A percentile compares a stretch with the other conserved stretches of the same genome.
Evolutionary conservation across 2,113 vertebrate species (phyloP).

Genomic region (Riparia riparia): DNA sequence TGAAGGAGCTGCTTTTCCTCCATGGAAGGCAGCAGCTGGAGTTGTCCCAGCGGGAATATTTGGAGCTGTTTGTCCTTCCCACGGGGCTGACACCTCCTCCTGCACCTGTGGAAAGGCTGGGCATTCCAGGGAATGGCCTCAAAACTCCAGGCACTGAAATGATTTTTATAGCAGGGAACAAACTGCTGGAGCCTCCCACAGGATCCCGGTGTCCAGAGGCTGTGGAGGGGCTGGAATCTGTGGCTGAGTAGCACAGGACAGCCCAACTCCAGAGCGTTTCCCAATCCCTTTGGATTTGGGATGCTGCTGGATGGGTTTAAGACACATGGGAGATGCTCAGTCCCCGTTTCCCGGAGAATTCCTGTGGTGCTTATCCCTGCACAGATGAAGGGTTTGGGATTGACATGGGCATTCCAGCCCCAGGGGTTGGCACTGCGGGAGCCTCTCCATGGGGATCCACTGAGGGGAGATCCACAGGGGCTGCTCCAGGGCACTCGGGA

Average conservation of each 20-base stretch:
- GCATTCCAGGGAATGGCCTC: neutral
- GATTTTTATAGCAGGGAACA: neutral
- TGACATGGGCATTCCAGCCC: neutral
- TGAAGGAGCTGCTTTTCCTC: neutral
- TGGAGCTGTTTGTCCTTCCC: neutral
- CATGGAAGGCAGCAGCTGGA: neutral
- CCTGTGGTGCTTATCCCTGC: neutral
- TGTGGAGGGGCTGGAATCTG: neutral
- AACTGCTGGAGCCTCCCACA: neutral
- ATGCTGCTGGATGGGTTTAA: neutral
- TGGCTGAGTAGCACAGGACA: neutral
- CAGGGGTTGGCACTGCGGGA: neutral
- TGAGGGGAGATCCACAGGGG: neutral
- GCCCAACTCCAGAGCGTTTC: rapidly evolving
- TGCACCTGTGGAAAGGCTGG: rapidly evolving
- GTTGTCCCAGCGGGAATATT: neutral
- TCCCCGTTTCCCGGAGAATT: neutral
- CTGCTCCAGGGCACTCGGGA: neutral
- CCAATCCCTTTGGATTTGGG: neutral
- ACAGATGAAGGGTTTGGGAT: neutral
- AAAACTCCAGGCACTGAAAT: neutral
- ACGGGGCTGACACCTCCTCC: neutral
- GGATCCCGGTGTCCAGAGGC: neutral
- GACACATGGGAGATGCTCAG: rapidly evolving
- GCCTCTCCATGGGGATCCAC: rapidly evolving